A percentile compares a stretch with the other conserved stretches of the same genome.
phyloP scores from a whole-genome alignment of 2,888 invertebrate genomes.

The Drosophila imparisetae region DNA sequence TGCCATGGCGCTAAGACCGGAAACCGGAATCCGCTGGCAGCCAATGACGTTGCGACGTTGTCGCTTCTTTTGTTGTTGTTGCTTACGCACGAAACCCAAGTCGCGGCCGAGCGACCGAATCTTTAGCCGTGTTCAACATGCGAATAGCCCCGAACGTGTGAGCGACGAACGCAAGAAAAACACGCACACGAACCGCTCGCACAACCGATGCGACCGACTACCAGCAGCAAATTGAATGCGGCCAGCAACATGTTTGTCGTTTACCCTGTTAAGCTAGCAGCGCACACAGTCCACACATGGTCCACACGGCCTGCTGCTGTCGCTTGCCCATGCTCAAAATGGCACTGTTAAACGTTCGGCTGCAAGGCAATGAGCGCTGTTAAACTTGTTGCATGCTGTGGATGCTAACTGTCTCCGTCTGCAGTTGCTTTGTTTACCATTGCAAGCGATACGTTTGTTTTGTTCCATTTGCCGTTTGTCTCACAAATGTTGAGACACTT shows the following conservation, averaged over 20 bases:
- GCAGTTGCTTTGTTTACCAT: slow-evolving; percentile 60
- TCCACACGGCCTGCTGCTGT: slow-evolving; percentile 25
- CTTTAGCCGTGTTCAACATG: slow-evolving; percentile 31
- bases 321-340: slow-evolving; percentile 20
- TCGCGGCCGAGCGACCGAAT: slow-evolving; percentile 50
- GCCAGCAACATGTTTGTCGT: slow-evolving; percentile 24
- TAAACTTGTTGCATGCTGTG: slow-evolving; percentile 73
- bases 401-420: slow-evolving; percentile 28
- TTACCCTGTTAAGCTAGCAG: slow-evolving; percentile 40
- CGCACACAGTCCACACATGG: slow-evolving; percentile 33
- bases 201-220: slow-evolving; percentile 70
- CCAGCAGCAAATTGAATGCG: slow-evolving; percentile 57
- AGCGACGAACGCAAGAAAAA: slow-evolving; percentile 31
- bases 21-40: slow-evolving; percentile 37
- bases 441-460: slow-evolving; percentile 49
- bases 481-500: slow-evolving; percentile 45
- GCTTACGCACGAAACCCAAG: slow-evolving; percentile 40
- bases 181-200: slow-evolving; percentile 72
- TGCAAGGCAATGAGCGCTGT: slow-evolving; percentile 18
- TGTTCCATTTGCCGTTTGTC: slow-evolving; percentile 55
- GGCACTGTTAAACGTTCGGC: slow-evolving; percentile 28
- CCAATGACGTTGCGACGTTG: slow-evolving; percentile 48
- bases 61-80: background rate
- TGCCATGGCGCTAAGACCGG: slow-evolving; percentile 52
- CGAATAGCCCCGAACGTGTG: slow-evolving; percentile 36